Conservation (phyloP, 2,888 invertebrate species). For the Drosophila paranaensis region DNA sequence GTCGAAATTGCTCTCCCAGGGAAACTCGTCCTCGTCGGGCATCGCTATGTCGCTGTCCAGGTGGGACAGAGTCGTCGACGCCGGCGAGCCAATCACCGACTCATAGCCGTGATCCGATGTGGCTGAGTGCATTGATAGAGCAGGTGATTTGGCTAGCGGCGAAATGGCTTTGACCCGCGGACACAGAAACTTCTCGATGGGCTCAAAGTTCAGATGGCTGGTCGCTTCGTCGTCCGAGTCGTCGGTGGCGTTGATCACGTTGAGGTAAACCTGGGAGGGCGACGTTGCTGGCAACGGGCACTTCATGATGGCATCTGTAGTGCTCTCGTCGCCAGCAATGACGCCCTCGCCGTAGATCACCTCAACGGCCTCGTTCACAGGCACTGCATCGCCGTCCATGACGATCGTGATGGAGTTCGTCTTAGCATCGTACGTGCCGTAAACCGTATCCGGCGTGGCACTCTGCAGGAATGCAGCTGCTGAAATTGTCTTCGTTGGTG, state of each 20-base stretch:
- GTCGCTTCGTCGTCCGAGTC: conserved; percentile 72
- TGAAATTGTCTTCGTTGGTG: conserved; percentile 44
- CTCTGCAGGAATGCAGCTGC: conserved; percentile 50
- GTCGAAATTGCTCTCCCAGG: conserved; percentile 91
- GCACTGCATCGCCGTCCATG: conserved; percentile 86
- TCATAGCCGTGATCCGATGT: conserved; percentile 89
- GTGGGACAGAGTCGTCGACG: conserved; percentile 57
- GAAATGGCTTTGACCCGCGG: conserved; percentile 77
- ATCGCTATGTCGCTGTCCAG: conserved; percentile 50
- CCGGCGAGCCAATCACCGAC: conserved; percentile 88
- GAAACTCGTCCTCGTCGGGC: conserved; percentile 85
- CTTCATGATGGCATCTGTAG: conserved; percentile 73
- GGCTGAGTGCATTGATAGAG: conserved; percentile 78
- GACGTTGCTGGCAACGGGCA: conserved; percentile 78
- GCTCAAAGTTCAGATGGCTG: conserved; percentile 76
- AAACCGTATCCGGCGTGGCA: conserved; percentile 87
- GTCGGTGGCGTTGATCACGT: conserved; percentile 69
- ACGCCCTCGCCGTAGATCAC: conserved; percentile 85
- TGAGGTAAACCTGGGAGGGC: conserved; percentile 80
- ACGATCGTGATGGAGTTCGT: conserved; percentile 91
- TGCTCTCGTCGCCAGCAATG: conserved; percentile 62
- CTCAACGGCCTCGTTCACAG: conserved; percentile 85
- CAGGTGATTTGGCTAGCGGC: conserved; percentile 80
- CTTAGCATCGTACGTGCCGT: conserved; percentile 90
- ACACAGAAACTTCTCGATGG: conserved; percentile 79